A percentile compares a stretch with the other conserved stretches of the same genome.
These are phyloP conservation scores for Trogon surrucura DNA, from an alignment of 2,113 vertebrate genomes.

Conservation along the genomic window DNA sequence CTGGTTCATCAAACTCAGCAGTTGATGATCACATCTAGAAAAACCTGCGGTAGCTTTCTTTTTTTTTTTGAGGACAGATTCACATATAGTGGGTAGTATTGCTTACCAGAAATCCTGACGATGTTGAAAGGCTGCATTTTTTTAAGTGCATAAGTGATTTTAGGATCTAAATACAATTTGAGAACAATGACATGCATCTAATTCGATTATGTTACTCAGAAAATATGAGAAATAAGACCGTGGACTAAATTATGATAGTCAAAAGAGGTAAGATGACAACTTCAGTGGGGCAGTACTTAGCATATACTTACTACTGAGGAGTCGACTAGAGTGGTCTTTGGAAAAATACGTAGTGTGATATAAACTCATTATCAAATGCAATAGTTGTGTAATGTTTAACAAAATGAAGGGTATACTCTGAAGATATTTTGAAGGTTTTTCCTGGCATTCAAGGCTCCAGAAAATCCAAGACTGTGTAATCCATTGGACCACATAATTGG, in stretches of 20 bases:
- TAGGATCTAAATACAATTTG: not conserved
- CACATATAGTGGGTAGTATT: not conserved
- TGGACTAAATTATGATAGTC: not conserved
- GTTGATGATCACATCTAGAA: not conserved
- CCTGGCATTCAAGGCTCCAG: not conserved
- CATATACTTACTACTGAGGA: not conserved
- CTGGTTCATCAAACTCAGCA: not conserved
- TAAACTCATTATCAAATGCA: not conserved
- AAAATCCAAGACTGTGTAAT: not conserved
- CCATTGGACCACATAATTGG: fast-evolving
- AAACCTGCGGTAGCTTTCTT: not conserved
- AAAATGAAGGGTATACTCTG: not conserved
- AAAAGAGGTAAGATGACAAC: not conserved
- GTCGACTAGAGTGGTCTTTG: not conserved
- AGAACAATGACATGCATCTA: not conserved
- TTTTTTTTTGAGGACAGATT: not conserved
- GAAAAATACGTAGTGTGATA: not conserved
- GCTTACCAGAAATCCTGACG: not conserved
- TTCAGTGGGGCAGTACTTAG: not conserved
- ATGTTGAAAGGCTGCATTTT: not conserved
- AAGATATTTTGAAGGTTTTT: not conserved
- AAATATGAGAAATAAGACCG: not conserved
- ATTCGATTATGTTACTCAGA: not conserved
- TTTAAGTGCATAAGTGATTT: not conserved
- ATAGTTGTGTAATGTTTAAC: not conserved